These are phyloP conservation scores for Phoronis australis DNA, from an alignment of 2,888 invertebrate species.

Conservation along the genomic window DNA sequence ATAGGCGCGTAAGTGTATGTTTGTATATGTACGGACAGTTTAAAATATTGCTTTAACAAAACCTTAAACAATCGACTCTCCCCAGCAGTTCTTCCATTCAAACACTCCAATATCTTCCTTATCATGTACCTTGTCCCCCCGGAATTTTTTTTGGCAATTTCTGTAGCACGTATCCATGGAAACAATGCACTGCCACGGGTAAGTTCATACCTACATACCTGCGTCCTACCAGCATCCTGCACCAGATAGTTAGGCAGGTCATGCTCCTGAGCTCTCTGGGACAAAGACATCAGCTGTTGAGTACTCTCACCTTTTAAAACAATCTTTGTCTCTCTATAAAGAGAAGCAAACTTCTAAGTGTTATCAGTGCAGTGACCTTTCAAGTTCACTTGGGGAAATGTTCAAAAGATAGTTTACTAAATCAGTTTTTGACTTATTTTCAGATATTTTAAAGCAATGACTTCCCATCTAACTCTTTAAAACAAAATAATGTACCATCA, in stretches of 20 bases:
- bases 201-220: too few relatives aligned
- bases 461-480: too few relatives aligned
- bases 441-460: too few relatives aligned
- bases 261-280: constrained; percentile 47
- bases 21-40: too few relatives aligned
- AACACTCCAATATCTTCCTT: not conserved
- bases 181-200: not conserved
- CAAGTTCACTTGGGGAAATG: not conserved
- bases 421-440: not conserved
- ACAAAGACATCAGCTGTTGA: constrained; percentile 53
- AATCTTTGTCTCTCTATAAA: constrained; percentile 53
- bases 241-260: constrained; percentile 55
- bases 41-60: not conserved
- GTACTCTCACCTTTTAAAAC: constrained; percentile 54
- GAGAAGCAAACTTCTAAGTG: not conserved
- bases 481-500: too few relatives aligned
- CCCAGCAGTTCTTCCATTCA: not conserved
- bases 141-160: too few relatives aligned
- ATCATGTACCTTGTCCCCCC: too few relatives aligned
- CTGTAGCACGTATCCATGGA: too few relatives aligned
- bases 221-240: constrained; percentile 58
- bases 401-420: not conserved
- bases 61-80: not conserved
- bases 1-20: too few relatives aligned
- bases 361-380: not conserved